Evolutionary conservation across 2,888 invertebrate genomes (phyloP), one percentile per base, ranked within the genome.

Genomic region (Leptopilina syphax): DNA sequence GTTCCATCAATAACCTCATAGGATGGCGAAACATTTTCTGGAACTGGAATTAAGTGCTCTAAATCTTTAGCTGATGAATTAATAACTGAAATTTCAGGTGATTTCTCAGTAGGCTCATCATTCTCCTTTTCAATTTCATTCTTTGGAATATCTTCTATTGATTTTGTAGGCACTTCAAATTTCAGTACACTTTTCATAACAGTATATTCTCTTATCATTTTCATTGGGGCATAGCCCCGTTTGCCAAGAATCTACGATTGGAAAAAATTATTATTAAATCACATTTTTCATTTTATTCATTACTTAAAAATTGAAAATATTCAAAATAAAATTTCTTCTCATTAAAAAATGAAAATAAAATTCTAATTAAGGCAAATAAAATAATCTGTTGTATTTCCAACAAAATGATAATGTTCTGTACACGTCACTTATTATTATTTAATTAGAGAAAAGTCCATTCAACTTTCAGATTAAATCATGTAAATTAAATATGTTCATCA

Each of bases 1-100:
- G 96, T 96, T 13, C 96, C 96, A 90, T 96, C 96, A 84, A 96
- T 92, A 44, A 96, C 93, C 83, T 93, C 93, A 77, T 87, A 88
- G 3, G 87, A 81, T 10, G 87, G 84, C 2, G 83, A 80, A 9
- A 82, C 77, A 54, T 81, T 76, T 7, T 81, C 77, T 7, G 73
- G 80, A 12, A 79, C 77, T 8, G 80, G 81, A 47, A 77, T 24
- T 54, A 65, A 57, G 41, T 81, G 77, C 47, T 79, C 81, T 8
- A 77, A 50, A 8, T 68, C 44, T 18, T 77, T 65, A 76, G 79
- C 77, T 60, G 81, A 67, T 34, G 65, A 57, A 78, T 27, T 67
- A 63, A 63, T 66, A 77, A 67, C 81, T 66, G 79, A 63, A 65
- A 81, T 76, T 67, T 68, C 77, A 9, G 77, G 76, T 12, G 60